phyloP scores from a whole-genome alignment of 2,888 invertebrate genomes.

The Electrophaes corylata region DNA sequence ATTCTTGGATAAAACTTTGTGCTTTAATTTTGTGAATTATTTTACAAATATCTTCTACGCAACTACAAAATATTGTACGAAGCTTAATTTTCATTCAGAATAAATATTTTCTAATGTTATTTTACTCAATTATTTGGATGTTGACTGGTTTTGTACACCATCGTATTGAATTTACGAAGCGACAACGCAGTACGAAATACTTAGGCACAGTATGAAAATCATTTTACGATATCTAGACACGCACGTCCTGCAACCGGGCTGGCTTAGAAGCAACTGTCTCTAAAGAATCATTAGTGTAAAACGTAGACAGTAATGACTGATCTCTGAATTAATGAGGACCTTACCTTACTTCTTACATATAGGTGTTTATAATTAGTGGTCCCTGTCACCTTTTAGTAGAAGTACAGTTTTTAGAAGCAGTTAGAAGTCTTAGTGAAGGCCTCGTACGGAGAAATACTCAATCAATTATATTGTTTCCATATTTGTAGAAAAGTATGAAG shows the following conservation, averaged over 20 bases:
- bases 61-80: background rate
- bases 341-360: background rate
- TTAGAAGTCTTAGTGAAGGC: no score
- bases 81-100: background rate
- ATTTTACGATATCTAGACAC: conserved; percentile 9
- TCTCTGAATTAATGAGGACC: background rate
- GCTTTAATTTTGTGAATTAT: background rate
- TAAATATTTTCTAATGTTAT: background rate
- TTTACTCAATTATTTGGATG: background rate
- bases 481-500: no score
- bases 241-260: conserved; percentile 6
- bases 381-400: no score
- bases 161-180: conserved; percentile 13
- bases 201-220: conserved; percentile 18
- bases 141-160: conserved; percentile 1
- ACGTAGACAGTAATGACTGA: conserved; percentile 11
- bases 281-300: background rate
- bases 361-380: no score
- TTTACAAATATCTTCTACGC: background rate
- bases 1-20: conserved; percentile 8
- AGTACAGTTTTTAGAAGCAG: no score
- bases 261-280: conserved; percentile 11
- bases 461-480: no score
- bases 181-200: conserved; percentile 19
- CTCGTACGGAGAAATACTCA: no score